Base-by-base conservation (phyloP, 1,140 invertebrate genomes). In the Leptinotarsa lineolata region DNA sequence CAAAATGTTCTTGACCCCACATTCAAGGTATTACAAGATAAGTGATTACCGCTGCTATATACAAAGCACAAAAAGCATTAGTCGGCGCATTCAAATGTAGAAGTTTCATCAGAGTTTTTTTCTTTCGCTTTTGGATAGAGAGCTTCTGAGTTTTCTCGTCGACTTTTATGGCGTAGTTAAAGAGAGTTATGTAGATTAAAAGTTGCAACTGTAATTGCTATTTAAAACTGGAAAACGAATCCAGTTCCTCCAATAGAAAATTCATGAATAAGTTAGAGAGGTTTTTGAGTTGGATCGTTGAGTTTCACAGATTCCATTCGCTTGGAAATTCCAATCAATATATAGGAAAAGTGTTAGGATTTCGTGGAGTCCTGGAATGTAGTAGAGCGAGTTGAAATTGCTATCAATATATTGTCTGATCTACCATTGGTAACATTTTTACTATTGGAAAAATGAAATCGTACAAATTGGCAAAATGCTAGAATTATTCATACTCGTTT, bases 171-270 rank as follows among this genome's bases (percentile, higher is more conserved):
- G 80, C 61, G 73, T 80, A 80, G 76, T 84, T 83, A 74, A 74
- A 73, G 75, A 82, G 83, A 84, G 80, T 84, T 84, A 84, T 84
- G 83, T 82, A 84, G 83, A 84, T 84, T 84, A 84, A 84, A 84
- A 84, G 83, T 84, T 84, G 83, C 83, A 83, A 83, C 80, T 83
- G 82, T 84, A 84, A 84, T 84, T 83, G 83, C 82, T 83, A 84
- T 84, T 84, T 84, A 83, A 84, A 84, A 83, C 81, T 82, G 82
- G 77, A 75, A 74, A 76, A 74, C 74, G 77, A 75, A 75, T 80
- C 70, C 74, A 75, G 71, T 70, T 80, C 76, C 74, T 75, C 74
- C 24, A 21, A 64, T 67, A 67, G 64, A 63, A 63, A 71, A 63
- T 71, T 71, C 69, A 71, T 54, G 48, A 54, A 54, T 54, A 54